phyloP scores from a whole-genome alignment of 2,888 invertebrate genomes.

The Linnaemya tessellans region DNA sequence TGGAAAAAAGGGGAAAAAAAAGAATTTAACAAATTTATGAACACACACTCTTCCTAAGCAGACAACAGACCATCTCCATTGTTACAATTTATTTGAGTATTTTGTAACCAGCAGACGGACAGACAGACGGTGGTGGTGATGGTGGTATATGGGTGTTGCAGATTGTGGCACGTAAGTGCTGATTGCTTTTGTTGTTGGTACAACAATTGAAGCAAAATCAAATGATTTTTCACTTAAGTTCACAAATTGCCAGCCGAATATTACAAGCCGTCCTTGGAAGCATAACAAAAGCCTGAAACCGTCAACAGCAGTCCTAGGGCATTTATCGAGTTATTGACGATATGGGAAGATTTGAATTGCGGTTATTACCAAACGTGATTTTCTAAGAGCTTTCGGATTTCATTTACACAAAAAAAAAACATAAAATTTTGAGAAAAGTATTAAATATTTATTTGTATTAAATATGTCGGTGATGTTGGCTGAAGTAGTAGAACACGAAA shows the following conservation, averaged over 20 bases:
- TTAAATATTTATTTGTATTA: too few relatives aligned
- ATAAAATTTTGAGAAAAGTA: too few relatives aligned
- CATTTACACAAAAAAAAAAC: too few relatives aligned
- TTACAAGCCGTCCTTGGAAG: too few relatives aligned
- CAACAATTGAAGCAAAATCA: slow-evolving; percentile 26
- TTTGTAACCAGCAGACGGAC: slow-evolving; percentile 15
- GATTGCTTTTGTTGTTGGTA: slow-evolving; percentile 21
- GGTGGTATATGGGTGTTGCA: slow-evolving; percentile 54
- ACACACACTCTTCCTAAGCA: slow-evolving; percentile 46
- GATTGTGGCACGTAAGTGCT: slow-evolving; percentile 58
- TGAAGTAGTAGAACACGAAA: too few relatives aligned
- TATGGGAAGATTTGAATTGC: too few relatives aligned
- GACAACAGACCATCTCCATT: slow-evolving; percentile 39
- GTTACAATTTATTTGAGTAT: slow-evolving; percentile 40
- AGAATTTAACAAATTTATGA: slow-evolving; percentile 47
- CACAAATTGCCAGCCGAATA: not conserved
- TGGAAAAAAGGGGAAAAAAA: not conserved
- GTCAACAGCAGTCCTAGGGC: too few relatives aligned
- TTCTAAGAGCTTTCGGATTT: too few relatives aligned
- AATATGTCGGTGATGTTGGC: too few relatives aligned
- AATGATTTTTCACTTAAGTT: slow-evolving; percentile 21
- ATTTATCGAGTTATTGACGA: too few relatives aligned
- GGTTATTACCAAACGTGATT: too few relatives aligned
- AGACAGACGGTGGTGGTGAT: slow-evolving; percentile 12
- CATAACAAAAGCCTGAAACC: too few relatives aligned